Base-by-base conservation (phyloP, 2,888 invertebrate genomes). In the Chloroclysta siterata region DNA sequence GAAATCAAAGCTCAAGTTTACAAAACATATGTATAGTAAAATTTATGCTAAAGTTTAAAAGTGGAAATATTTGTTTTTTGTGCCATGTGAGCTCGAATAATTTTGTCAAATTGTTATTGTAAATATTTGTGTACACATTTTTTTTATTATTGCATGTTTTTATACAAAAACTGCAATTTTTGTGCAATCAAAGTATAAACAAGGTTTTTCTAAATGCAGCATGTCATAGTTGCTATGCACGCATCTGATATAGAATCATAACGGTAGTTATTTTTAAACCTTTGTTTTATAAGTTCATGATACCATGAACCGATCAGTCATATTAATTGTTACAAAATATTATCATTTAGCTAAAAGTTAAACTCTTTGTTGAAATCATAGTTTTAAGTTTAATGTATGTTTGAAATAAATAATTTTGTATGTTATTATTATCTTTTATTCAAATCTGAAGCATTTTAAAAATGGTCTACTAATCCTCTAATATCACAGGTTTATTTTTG, bases 331-430 rank as follows among this genome's bases (percentile, higher is more conserved):
- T 57, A 65, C 42, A 61, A 51, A 50, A 60, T 65, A 47, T 54
- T 58, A 61, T 47, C 46, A 56, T 52, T 17, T 48, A 56, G 44
- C 44, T 55, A 60, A 60, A 66, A 65, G 47, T 68, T 63, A 52
- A 62, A 50, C 28, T 48, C 46, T 60, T 68, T 69, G 71, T 71
- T 68, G 60, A 65, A 66, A 63, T 57, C 29, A 53, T 71, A 65
- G 59, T 39, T 66, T 52, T 63, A 63, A 39, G 47, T 61, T 41
- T 61, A 65, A 68, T 71, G 63, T 72, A 72, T 76, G 77, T 80
- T 81, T 75, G 55, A 75, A 84, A 80, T 79, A 81, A 82, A 83
- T 73, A 28, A 53, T 70, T 74, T 74, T 77, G 65, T 76, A 75
- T 71, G 74, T 69, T 76, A 71, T 52, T 10, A 44, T 61, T 11